Conservation (phyloP, 2,888 invertebrate species). For the Endomychus coccineus region DNA sequence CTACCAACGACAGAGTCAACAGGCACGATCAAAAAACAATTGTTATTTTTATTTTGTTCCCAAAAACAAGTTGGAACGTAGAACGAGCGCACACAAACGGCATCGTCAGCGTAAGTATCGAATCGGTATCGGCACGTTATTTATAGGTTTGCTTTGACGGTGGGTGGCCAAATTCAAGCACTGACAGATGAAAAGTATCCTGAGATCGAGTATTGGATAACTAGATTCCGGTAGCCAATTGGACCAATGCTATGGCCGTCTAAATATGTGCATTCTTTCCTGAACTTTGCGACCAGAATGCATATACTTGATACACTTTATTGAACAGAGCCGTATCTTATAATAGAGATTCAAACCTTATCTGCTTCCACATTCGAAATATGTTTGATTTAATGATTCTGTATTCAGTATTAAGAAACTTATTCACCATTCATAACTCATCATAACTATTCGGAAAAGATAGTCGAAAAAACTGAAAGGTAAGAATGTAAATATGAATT, state of each 20-base stretch:
- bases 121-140: conserved; percentile 40
- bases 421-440: too few relatives aligned
- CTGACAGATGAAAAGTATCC: conserved; percentile 47
- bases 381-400: too few relatives aligned
- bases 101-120: too few relatives aligned
- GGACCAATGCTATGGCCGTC: conserved; percentile 39
- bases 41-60: conserved; percentile 34
- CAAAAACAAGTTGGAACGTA: conserved; percentile 25
- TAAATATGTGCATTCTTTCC: conserved; percentile 26
- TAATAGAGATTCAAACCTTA: too few relatives aligned
- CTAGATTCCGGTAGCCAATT: conserved; percentile 45
- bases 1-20: conserved; percentile 11
- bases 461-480: too few relatives aligned
- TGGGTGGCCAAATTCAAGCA: conserved; percentile 42
- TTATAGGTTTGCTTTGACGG: conserved; percentile 42
- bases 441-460: too few relatives aligned
- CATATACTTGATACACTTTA: too few relatives aligned
- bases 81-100: conserved; percentile 11
- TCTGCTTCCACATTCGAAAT: too few relatives aligned
- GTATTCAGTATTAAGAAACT: too few relatives aligned
- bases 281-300: too few relatives aligned
- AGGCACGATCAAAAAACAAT: conserved; percentile 16
- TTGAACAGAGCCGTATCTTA: too few relatives aligned
- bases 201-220: conserved; percentile 46
- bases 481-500: too few relatives aligned